Conservation (phyloP, 2,888 invertebrate species). For the Nezara viridula region DNA sequence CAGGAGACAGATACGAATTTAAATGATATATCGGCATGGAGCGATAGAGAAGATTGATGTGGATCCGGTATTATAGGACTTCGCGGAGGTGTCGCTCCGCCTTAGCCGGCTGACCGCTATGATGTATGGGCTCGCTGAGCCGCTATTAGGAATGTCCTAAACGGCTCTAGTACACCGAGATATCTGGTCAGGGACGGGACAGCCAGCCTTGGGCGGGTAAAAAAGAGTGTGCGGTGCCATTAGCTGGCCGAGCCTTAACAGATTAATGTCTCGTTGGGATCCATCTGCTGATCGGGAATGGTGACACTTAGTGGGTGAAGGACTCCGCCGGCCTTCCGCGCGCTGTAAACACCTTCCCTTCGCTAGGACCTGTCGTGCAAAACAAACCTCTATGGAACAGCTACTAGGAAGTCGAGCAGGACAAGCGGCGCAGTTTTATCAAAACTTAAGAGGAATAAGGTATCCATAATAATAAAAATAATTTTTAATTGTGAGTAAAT, state of each 20-base stretch:
- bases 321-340: neutral
- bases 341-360: neutral
- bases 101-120: neutral
- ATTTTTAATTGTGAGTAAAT: too few relatives aligned
- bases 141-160: neutral
- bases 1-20: neutral
- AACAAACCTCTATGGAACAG: neutral
- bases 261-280: neutral
- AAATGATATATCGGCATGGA: neutral
- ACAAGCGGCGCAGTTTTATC: too few relatives aligned
- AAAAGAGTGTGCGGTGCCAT: conserved; percentile 43
- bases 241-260: neutral
- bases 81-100: neutral
- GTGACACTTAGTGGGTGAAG: conserved; percentile 34
- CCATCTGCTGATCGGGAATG: neutral
- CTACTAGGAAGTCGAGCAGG: too few relatives aligned
- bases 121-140: neutral
- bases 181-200: conserved; percentile 6
- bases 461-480: too few relatives aligned
- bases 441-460: too few relatives aligned
- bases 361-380: neutral
- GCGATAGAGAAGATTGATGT: neutral
- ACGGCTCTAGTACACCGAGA: neutral
- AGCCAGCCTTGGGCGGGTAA: neutral
- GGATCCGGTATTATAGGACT: neutral